Evolutionary conservation across 2,797 vertebrate species (phyloP).

Genomic region (Anabas testudineus): DNA sequence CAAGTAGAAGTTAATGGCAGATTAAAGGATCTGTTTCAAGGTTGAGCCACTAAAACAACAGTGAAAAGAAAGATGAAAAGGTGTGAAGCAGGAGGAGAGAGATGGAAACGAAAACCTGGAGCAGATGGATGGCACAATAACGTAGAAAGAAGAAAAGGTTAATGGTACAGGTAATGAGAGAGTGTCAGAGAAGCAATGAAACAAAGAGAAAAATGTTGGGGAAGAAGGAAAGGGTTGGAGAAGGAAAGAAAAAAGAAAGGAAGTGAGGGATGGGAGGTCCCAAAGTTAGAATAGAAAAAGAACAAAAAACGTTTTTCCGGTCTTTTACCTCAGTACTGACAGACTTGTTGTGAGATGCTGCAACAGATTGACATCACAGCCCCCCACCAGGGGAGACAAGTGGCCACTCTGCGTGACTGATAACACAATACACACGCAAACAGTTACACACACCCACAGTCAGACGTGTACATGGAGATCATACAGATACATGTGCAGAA

Average conservation of each 20-base stretch:
- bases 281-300: accelerated
- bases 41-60: background rate
- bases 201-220: background rate
- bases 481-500: slow-evolving; percentile 5
- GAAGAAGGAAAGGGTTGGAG: background rate
- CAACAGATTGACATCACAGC: slow-evolving; percentile 64
- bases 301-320: slow-evolving; percentile 12
- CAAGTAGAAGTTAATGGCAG: slow-evolving; percentile 6
- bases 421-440: slow-evolving; percentile 52
- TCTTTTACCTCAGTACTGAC: slow-evolving; percentile 47
- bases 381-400: slow-evolving; percentile 64
- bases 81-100: background rate
- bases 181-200: background rate
- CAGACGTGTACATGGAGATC: background rate
- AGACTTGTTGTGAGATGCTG: slow-evolving; percentile 53
- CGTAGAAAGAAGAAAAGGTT: slow-evolving; percentile 10
- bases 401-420: slow-evolving; percentile 60
- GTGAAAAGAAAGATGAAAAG: background rate
- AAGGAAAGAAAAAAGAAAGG: background rate
- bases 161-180: slow-evolving; percentile 1
- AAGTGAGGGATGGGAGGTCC: background rate
- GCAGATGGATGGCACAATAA: background rate
- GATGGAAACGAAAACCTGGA: background rate
- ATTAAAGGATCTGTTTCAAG: slow-evolving; percentile 4
- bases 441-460: slow-evolving; percentile 10